phyloP scores from a whole-genome alignment of 2,113 vertebrate species.

The Myrmecophaga tridactyla region DNA sequence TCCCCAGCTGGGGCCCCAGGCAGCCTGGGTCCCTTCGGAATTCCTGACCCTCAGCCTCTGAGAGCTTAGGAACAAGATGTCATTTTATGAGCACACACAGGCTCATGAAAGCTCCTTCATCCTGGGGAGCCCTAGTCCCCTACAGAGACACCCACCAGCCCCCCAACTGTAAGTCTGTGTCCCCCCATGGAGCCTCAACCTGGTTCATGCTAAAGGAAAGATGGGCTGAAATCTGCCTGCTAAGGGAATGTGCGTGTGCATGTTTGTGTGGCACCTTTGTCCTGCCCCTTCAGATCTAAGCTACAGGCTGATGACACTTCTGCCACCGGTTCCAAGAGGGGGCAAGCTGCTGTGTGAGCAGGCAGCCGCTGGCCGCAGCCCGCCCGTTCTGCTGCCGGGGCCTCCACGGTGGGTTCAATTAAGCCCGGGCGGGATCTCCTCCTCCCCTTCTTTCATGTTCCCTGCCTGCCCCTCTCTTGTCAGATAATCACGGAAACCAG shows the following conservation, averaged over 20 bases:
- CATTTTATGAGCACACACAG: neutral
- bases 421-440: slow-evolving; percentile 12
- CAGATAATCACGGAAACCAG: slow-evolving; percentile 83
- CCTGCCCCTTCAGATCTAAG: neutral
- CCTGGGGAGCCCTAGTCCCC: neutral
- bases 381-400: neutral
- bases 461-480: slow-evolving; percentile 55
- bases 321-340: neutral
- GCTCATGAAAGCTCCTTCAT: neutral
- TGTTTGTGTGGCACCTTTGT: neutral
- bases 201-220: neutral
- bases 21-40: fast-evolving
- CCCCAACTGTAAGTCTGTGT: neutral
- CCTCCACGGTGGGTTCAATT: neutral
- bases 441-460: slow-evolving; percentile 48
- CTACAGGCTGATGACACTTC: neutral
- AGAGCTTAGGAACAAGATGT: fast-evolving
- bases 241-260: neutral
- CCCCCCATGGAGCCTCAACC: neutral
- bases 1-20: neutral
- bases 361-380: neutral
- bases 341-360: neutral
- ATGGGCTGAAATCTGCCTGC: neutral
- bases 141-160: neutral
- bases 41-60: neutral